Evolutionary conservation across 2,888 invertebrate species (phyloP).

Genomic region (Embidobia sp.): DNA sequence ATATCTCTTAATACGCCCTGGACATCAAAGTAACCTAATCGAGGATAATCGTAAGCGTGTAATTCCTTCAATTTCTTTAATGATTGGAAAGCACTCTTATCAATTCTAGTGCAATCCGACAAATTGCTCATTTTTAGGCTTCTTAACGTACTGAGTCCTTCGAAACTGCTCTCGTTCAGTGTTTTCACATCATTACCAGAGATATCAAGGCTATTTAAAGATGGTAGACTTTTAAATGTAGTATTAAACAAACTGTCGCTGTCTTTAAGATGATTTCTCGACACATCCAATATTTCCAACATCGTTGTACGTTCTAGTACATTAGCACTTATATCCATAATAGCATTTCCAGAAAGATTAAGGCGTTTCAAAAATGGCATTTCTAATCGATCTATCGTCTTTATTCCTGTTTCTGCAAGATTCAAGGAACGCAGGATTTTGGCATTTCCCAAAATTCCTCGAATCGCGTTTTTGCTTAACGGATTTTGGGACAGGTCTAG

Average conservation of each 20-base stretch:
- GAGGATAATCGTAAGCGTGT: conserved; percentile 89
- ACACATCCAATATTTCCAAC: conserved; percentile 89
- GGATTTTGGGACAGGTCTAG: conserved; percentile 94
- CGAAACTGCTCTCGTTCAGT: conserved; percentile 90
- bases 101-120: conserved; percentile 88
- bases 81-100: conserved; percentile 90
- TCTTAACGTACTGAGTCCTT: conserved; percentile 86
- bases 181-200: conserved; percentile 91
- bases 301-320: conserved; percentile 91
- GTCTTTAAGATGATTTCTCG: conserved; percentile 86
- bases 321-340: conserved; percentile 85
- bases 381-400: conserved; percentile 86
- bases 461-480: conserved; percentile 87
- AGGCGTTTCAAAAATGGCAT: conserved; percentile 91
- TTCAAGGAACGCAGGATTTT: conserved; percentile 92
- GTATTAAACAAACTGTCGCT: conserved; percentile 81
- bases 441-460: conserved; percentile 91
- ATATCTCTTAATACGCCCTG: conserved; percentile 90
- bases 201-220: conserved; percentile 89
- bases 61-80: conserved; percentile 87
- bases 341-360: conserved; percentile 90
- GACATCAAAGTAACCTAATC: conserved; percentile 92
- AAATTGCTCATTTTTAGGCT: conserved; percentile 87
- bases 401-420: conserved; percentile 90
- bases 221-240: conserved; percentile 83